Conservation (phyloP, 2,888 invertebrate genomes). For the Stenodera caucasica region DNA sequence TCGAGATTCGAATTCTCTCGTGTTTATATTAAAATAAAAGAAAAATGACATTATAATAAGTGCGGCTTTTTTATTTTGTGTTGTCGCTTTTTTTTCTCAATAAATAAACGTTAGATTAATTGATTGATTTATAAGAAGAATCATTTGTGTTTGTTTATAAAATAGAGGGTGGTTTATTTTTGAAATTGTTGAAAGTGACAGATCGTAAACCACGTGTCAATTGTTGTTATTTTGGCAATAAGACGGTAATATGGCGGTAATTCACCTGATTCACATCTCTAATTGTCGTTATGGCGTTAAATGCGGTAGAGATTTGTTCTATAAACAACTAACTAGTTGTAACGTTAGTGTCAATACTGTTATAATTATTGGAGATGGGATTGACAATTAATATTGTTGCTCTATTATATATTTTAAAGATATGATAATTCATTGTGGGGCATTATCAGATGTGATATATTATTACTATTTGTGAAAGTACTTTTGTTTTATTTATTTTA, state of each 20-base stretch:
- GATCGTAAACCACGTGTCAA: background rate
- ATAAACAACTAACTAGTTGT: too few relatives aligned
- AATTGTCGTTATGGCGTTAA: background rate
- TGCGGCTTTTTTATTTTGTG: too few relatives aligned
- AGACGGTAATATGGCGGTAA: background rate
- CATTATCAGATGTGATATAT: background rate
- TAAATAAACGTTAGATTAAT: too few relatives aligned
- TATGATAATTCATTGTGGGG: too few relatives aligned
- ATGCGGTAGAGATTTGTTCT: background rate
- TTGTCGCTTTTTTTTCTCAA: too few relatives aligned
- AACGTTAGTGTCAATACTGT: background rate
- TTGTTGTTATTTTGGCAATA: background rate
- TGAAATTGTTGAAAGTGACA: too few relatives aligned
- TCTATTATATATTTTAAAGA: too few relatives aligned
- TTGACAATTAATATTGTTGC: too few relatives aligned
- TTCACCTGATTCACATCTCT: background rate
- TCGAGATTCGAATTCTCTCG: slow-evolving; percentile 1
- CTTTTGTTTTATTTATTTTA: background rate
- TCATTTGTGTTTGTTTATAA: too few relatives aligned
- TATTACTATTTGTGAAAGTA: background rate
- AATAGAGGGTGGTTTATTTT: too few relatives aligned
- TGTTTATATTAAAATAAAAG: background rate
- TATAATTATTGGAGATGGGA: background rate
- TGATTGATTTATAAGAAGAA: too few relatives aligned
- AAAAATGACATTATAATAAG: too few relatives aligned